These are phyloP conservation scores for Lysandra bellargus DNA, from an alignment of 2,888 invertebrate genomes.

Conservation along the genomic window DNA sequence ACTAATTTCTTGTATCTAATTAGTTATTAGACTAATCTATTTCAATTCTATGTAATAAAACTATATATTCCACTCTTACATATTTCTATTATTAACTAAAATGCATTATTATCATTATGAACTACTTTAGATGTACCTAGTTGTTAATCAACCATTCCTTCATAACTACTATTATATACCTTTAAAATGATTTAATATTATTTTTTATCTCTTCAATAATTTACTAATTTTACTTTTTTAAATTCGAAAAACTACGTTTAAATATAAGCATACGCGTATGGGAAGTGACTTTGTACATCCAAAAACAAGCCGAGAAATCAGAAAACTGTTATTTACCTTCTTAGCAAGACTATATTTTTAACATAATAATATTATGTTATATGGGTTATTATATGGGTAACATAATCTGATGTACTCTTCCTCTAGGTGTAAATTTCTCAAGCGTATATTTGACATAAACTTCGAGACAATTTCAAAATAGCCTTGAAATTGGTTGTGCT, in stretches of 20 bases:
- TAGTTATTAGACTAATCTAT: background rate
- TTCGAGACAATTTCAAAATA: too few relatives aligned
- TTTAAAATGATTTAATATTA: background rate
- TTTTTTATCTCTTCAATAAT: background rate
- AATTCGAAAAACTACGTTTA: background rate
- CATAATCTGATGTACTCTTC: too few relatives aligned
- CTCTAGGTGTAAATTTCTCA: too few relatives aligned
- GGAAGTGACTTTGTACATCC: conserved; percentile 35
- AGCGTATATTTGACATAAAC: too few relatives aligned
- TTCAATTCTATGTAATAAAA: background rate
- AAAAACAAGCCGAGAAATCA: background rate
- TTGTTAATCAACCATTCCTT: background rate
- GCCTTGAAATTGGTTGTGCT: too few relatives aligned
- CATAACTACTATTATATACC: background rate
- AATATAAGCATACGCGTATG: conserved; percentile 12
- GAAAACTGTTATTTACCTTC: too few relatives aligned
- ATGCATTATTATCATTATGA: background rate
- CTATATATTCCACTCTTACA: background rate
- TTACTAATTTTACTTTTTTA: background rate
- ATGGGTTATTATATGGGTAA: too few relatives aligned
- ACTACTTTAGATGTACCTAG: background rate
- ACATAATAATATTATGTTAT: too few relatives aligned
- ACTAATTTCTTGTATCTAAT: background rate
- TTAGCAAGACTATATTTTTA: too few relatives aligned
- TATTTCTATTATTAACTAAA: background rate